Conservation (phyloP, 1,140 invertebrate species). For the Drusus annulatus region DNA sequence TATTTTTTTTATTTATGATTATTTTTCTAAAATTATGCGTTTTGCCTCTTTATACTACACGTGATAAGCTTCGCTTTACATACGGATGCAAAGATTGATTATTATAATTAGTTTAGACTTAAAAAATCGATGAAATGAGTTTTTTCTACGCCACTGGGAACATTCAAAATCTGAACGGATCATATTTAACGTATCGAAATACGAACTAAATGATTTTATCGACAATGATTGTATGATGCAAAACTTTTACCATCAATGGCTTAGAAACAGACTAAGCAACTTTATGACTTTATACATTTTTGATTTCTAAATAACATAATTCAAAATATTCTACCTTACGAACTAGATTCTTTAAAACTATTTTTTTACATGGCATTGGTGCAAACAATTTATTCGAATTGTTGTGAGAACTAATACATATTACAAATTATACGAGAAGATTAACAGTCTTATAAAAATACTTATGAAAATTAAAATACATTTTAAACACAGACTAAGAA, state of each 20-base stretch:
- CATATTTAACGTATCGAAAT: neutral
- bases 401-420: neutral
- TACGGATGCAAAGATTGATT: neutral
- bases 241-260: conserved; percentile 17
- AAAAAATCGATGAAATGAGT: neutral
- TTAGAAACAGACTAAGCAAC: neutral
- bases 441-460: conserved; percentile 42
- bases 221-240: conserved; percentile 55
- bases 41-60: conserved; percentile 5
- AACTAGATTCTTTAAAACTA: conserved; percentile 14
- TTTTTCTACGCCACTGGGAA: neutral
- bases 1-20: neutral
- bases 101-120: neutral
- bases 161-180: neutral
- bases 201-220: conserved; percentile 18
- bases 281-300: conserved; percentile 32
- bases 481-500: neutral
- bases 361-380: conserved; percentile 48
- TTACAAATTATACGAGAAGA: conserved; percentile 8
- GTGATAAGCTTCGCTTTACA: conserved; percentile 14
- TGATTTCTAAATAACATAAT: conserved; percentile 19
- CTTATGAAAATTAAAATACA: conserved; percentile 26
- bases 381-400: conserved; percentile 22
- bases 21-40: neutral
- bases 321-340: conserved; percentile 16